Evolutionary conservation across 2,888 invertebrate species (phyloP).

Genomic region (Psylliodes chrysocephalus): DNA sequence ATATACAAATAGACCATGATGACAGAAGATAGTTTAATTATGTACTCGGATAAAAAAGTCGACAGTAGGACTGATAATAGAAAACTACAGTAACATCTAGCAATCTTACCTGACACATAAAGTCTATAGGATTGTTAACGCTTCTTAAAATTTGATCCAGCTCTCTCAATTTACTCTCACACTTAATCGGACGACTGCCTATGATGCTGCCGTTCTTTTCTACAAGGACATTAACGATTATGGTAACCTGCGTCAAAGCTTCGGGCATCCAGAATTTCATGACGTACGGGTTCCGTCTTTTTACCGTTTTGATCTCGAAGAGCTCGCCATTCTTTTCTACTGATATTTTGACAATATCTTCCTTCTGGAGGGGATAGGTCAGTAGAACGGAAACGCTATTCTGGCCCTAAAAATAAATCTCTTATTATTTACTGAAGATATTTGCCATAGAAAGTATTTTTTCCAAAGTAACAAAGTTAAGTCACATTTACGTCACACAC

Average conservation of each 20-base stretch:
- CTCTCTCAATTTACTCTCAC: constrained; percentile 85
- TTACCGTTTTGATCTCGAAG: constrained; percentile 75
- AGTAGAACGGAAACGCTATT: constrained; percentile 83
- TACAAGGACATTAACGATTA: constrained; percentile 83
- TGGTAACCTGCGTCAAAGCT: constrained; percentile 82
- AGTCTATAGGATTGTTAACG: constrained; percentile 84
- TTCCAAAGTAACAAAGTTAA: no score
- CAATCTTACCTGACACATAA: constrained; percentile 85
- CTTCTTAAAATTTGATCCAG: constrained; percentile 82
- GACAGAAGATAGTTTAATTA: no score
- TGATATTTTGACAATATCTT: constrained; percentile 80
- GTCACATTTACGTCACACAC: no score
- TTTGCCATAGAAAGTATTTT: no score
- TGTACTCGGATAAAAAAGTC: no score
- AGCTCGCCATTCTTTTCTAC: constrained; percentile 85
- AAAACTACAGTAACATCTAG: no score
- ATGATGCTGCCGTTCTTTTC: constrained; percentile 83
- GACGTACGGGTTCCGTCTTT: constrained; percentile 85
- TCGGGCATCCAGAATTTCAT: constrained; percentile 87
- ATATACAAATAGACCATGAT: no score
- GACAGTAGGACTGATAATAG: no score
- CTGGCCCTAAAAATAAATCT: constrained; percentile 73
- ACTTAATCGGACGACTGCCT: constrained; percentile 87
- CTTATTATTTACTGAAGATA: no score
- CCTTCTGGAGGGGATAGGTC: constrained; percentile 80